These are phyloP conservation scores for Paramisgurnus dabryanus DNA, from an alignment of 2,113 vertebrate genomes.

Conservation along the genomic window DNA sequence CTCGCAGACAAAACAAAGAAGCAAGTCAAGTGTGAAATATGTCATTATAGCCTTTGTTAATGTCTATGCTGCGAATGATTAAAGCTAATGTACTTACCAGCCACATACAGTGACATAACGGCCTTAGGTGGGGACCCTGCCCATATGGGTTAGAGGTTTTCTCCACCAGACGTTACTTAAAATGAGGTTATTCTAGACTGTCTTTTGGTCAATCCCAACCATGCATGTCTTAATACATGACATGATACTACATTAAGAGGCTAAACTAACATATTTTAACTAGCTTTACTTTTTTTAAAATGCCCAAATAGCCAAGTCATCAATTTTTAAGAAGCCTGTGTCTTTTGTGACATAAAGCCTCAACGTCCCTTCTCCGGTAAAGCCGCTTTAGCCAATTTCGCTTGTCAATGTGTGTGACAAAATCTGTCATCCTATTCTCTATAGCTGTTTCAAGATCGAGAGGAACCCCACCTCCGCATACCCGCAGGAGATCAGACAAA, in stretches of 20 bases:
- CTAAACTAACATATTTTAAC: too few species aligned
- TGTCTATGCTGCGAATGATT: constrained; percentile 54
- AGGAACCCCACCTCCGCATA: constrained; percentile 53
- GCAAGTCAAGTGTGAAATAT: constrained; percentile 71
- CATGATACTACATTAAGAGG: too few species aligned
- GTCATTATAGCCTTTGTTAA: constrained; percentile 69
- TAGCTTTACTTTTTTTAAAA: neutral
- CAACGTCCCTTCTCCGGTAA: constrained; percentile 35
- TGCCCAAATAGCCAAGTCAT: neutral
- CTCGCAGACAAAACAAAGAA: constrained; percentile 60
- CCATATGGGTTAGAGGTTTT: constrained; percentile 46
- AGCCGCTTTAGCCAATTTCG: constrained; percentile 43
- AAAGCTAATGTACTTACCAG: constrained; percentile 55
- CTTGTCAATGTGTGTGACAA: constrained; percentile 43
- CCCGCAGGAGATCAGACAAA: constrained; percentile 64
- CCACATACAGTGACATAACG: constrained; percentile 59
- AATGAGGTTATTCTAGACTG: constrained; percentile 63
- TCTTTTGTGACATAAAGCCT: constrained; percentile 25
- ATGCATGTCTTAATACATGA: neutral
- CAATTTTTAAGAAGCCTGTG: neutral
- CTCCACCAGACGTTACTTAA: constrained; percentile 55
- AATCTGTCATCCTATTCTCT: constrained; percentile 43
- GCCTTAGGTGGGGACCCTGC: constrained; percentile 59
- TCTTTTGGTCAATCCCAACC: constrained; percentile 1
- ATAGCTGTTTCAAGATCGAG: constrained; percentile 43